Evolutionary conservation across 2,113 vertebrate genomes (phyloP), one percentile per base, ranked within the genome.

Genomic region (Catharus bicknelli): DNA sequence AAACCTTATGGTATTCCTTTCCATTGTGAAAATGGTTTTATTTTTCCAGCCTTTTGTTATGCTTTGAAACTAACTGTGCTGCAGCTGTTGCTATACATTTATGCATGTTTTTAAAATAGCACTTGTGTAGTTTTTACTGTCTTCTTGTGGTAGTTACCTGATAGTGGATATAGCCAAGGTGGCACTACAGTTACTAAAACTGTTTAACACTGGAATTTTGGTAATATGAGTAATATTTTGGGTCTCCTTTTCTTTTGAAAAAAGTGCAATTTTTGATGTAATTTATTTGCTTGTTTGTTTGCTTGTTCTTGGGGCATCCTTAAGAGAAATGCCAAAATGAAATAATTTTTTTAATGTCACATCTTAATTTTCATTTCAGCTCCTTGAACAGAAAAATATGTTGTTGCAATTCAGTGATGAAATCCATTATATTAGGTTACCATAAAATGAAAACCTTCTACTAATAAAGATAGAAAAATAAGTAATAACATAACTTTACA

Each of bases 201-300:
- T 58, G 22, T 61, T 74, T 45, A 43, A 69, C 11, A 59, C 1
- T 78, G 77, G 50, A 62, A 86, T 88, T 53, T 87, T 62, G 61
- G 17, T 43, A 63, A 89, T 26, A 81, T 36, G 16, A 89, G 77
- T 9, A 61, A 7, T 27, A 66, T 19, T 95, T 57, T 30, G 18
- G 19, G 64, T 86, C 83, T 55, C 70, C 63, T 69, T 92, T 83
- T 50, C 76, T 59, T 78, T 54, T 90, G 23, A 90, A 94, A 83
- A 55, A 45, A 84, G 14, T 36, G 57, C 14, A 27, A 13, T 34
- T 20, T 62, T 42, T 2, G 4, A 42, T 47, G 6, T 40, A 38
- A 7, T 34, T 21, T 54, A 61, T 47, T 78, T n/a, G 4, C 6
- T 53, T 36, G 16, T 12, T 78, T 79, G 12, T 25, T 25, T 25